Conservation (phyloP, 2,113 vertebrate species). For the Tetrao urogallus region DNA sequence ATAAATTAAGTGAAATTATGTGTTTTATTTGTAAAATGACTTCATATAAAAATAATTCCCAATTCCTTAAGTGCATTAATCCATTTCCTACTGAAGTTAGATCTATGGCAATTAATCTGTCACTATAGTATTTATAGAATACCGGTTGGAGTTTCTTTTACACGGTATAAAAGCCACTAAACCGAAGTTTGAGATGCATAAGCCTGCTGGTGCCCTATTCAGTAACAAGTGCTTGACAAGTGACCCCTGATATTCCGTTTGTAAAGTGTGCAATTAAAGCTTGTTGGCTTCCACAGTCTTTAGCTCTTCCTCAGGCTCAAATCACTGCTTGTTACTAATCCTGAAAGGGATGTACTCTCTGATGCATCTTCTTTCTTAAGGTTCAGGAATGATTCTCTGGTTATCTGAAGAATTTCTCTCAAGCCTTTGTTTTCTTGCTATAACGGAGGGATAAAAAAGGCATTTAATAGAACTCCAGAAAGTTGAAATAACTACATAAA, state of each 20-base stretch:
- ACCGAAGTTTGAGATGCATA: neutral
- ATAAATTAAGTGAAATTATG: neutral
- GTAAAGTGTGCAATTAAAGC: slow-evolving; percentile 38
- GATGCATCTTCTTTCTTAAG: slow-evolving; percentile 89
- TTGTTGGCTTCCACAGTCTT: slow-evolving; percentile 32
- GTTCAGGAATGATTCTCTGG: slow-evolving; percentile 92
- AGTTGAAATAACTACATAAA: neutral
- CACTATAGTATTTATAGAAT: neutral
- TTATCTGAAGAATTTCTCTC: slow-evolving; percentile 95
- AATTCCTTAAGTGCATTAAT: slow-evolving; percentile 7
- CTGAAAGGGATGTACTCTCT: slow-evolving; percentile 89
- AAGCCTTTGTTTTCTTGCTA: slow-evolving; percentile 92
- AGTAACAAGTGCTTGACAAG: slow-evolving; percentile 50
- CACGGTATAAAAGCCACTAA: slow-evolving; percentile 13
- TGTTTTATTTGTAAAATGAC: slow-evolving; percentile 9
- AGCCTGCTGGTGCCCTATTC: slow-evolving; percentile 58
- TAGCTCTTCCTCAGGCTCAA: slow-evolving; percentile 91
- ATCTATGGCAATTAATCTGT: slow-evolving; percentile 41
- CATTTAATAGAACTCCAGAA: neutral
- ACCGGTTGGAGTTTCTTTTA: slow-evolving; percentile 18
- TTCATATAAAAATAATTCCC: slow-evolving; percentile 46
- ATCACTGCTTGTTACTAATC: slow-evolving; percentile 87
- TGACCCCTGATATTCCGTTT: slow-evolving; percentile 48
- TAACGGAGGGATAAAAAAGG: slow-evolving; percentile 42
- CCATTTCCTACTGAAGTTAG: slow-evolving; percentile 29